Base-by-base conservation (phyloP, 2,797 vertebrate genomes). In the Tadarida brasiliensis region DNA sequence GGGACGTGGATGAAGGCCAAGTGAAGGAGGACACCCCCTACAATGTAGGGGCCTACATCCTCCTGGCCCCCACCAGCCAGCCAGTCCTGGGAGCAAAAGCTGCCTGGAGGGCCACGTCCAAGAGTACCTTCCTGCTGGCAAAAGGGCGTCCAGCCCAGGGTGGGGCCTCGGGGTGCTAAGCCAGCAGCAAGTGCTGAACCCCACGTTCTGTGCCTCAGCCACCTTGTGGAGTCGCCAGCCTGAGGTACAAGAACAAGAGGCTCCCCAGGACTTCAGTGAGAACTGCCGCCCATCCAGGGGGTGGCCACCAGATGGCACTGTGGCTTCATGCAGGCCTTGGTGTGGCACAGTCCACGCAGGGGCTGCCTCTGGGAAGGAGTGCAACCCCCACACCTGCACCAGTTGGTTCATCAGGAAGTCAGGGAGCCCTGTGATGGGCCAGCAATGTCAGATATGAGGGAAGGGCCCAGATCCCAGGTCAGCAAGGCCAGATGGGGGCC, bases 271-370 rank as follows among this genome's bases (percentile, higher is more conserved):
- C 24, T 2, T 74, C 49, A 10, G 39, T 14, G 11, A 65, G 86
- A 67, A 39, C 0, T 1, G 59, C 24, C 0, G 5, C 39, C 14
- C 17, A 1, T 70, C 35, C 51, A 0, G 0, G 5, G 20, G 54
- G 16, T 22, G 17, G 49, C 92, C 96, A 86, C 89, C 81, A 96
- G 96, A 87, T 86, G 96, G 94, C 76, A 12, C 47, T 0, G 0
- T 11, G 16, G 44, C 26, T 5, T 82, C 12, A 19, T 0, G 10
- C 22, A 68, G 19, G 15, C 22, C 0, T 2, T 4, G 4, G 10
- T 0, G 54, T 59, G 39, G 22, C 14, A 8, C 0, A 47, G 17
- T 14, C 11, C 19, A 16, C 19, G 33, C 39, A 1, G 20, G 0
- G 14, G 70, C 20, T 4, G 28, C 33, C 17, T 22, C 17, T 7